These are phyloP conservation scores for Luscinia luscinia DNA, from an alignment of 2,797 vertebrate genomes.

Conservation along the genomic window DNA sequence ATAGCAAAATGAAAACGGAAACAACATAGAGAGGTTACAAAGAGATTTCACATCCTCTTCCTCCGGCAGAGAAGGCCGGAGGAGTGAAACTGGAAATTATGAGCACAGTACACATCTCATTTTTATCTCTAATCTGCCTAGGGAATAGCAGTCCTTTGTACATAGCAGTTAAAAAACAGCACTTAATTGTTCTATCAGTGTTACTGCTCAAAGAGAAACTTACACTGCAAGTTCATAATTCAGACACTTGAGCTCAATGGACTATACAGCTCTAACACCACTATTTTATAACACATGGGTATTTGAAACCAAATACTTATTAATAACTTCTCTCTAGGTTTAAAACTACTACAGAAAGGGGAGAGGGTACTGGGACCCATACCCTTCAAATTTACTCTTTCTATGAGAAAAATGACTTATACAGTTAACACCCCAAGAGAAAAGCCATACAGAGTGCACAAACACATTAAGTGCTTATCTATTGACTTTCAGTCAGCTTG, in stretches of 20 bases:
- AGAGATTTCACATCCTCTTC: background rate
- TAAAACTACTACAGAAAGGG: background rate
- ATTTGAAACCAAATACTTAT: background rate
- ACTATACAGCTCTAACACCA: background rate
- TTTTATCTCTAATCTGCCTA: background rate
- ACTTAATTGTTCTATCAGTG: background rate
- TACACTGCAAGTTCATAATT: background rate
- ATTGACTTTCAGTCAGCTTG: background rate
- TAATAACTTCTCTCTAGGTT: background rate
- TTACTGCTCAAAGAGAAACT: background rate
- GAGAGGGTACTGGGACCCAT: background rate
- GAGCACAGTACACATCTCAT: background rate
- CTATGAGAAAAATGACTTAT: background rate
- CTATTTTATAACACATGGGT: background rate
- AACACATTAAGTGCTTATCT: background rate
- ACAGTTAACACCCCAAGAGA: background rate
- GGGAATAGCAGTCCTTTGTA: background rate
- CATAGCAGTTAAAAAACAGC: background rate
- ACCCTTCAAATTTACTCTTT: background rate
- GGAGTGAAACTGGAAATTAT: background rate
- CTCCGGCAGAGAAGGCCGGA: background rate
- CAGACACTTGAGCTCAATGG: background rate
- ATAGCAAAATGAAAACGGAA: background rate
- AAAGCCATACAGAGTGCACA: background rate
- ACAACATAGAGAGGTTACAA: background rate